phyloP scores from a whole-genome alignment of 2,797 vertebrate genomes.

The Remorina albescens region DNA sequence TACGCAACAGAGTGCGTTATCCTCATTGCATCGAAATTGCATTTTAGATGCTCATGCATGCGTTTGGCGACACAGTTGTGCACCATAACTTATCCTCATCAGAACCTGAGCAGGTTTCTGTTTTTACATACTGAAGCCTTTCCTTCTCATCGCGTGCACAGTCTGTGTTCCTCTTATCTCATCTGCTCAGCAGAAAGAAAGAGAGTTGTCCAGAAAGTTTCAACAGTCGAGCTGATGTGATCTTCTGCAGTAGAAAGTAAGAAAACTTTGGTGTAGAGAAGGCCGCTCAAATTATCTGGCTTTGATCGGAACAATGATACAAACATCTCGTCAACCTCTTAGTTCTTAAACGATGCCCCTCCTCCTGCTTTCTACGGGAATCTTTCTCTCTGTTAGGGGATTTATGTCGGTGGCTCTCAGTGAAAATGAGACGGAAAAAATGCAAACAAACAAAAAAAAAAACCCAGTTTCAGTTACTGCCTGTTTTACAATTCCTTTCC shows the following conservation, averaged over 20 bases:
- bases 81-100: background rate
- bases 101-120: conserved; percentile 12
- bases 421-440: conserved; percentile 54
- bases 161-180: conserved; percentile 35
- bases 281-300: conserved; percentile 1
- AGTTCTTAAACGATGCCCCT: conserved; percentile 8
- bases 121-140: conserved; percentile 3
- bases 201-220: conserved; percentile 15
- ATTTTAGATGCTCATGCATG: conserved; percentile 11
- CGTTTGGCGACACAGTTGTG: background rate
- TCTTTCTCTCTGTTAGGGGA: conserved; percentile 30
- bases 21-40: background rate
- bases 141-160: conserved; percentile 24
- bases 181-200: conserved; percentile 33
- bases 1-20: background rate
- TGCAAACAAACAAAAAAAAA: conserved; percentile 31
- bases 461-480: conserved; percentile 82
- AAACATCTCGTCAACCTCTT: background rate
- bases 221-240: conserved; percentile 24
- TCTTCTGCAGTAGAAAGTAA: conserved; percentile 7
- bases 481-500: conserved; percentile 90
- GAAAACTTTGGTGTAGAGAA: background rate
- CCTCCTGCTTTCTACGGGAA: conserved; percentile 37
- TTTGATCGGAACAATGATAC: background rate
- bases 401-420: conserved; percentile 51